A percentile compares a stretch with the other conserved stretches of the same genome.
These are phyloP conservation scores for Chymomyza amoena DNA, from an alignment of 2,888 invertebrate genomes.

Conservation along the genomic window DNA sequence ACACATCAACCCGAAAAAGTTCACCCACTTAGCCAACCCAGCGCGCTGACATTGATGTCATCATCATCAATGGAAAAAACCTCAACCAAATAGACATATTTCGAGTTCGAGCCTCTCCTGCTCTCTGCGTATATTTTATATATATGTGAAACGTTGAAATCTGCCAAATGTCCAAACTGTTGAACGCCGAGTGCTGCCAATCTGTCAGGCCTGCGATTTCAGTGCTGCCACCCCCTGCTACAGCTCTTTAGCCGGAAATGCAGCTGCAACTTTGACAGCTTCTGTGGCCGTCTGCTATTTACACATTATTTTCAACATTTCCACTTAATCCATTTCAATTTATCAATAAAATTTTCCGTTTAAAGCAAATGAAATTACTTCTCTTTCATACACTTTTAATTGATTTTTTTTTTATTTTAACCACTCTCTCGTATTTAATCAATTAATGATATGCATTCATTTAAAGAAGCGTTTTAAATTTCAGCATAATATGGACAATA, in stretches of 20 bases:
- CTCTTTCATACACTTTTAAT: slow-evolving; percentile 22
- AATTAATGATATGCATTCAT: slow-evolving; percentile 1
- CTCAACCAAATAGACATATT: not conserved
- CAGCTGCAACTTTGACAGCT: not conserved
- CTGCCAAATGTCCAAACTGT: not conserved
- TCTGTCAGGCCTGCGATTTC: not conserved
- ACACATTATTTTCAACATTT: slow-evolving; percentile 13
- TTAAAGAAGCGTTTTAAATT: slow-evolving; percentile 9
- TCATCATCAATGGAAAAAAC: not conserved
- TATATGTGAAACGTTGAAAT: not conserved
- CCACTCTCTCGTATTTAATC: not conserved
- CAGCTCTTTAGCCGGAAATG: not conserved
- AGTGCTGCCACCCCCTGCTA: not conserved
- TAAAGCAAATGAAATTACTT: slow-evolving; percentile 4
- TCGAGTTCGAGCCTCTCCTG: not conserved
- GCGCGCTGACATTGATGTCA: not conserved
- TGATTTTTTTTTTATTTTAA: slow-evolving; percentile 2
- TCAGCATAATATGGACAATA: not conserved
- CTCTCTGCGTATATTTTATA: not conserved
- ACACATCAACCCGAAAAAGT: not conserved
- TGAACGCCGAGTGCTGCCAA: not conserved
- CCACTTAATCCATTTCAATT: slow-evolving; percentile 10
- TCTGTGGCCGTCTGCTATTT: not conserved
- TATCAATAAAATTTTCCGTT: slow-evolving; percentile 12
- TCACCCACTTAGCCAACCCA: too few species aligned